Base-by-base conservation (phyloP, 1,140 invertebrate genomes). In the Pseudomyrmex cubaensis region DNA sequence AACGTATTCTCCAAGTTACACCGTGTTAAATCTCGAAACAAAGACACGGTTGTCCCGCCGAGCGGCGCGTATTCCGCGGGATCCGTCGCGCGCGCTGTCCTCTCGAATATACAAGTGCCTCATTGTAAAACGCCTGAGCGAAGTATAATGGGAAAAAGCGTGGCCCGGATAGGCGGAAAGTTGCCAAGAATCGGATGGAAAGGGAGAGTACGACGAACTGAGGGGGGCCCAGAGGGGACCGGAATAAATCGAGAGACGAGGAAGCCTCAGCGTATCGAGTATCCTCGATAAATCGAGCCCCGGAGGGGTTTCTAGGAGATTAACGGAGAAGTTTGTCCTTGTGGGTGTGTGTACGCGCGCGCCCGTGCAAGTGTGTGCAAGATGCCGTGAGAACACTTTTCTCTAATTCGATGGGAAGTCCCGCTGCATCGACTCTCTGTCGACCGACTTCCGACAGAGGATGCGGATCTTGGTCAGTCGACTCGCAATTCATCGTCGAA, bases 381-480 rank as follows among this genome's bases (percentile, higher is more conserved):
- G 85, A 77, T 72, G 67, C 84, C 85, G 67, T 82, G 85, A 89
- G 88, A 87, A 91, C 91, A 91, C 90, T 92, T 91, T 91, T 90
- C 91, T 90, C 90, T 91, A 91, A 91, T 92, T 91, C 90, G 89
- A 90, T 86, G 87, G 90, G 84, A 91, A 91, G 90, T 92, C 90
- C 84, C 85, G 72, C 83, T 72, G 84, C 74, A 70, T 85, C 85
- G 78, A 85, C 84, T 89, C 86, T 35, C 35, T 35, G 57, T 67
- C 72, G 73, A 35, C 82, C 84, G 87, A 88, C 74, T 90, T 85
- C 62, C 88, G 83, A 20, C 20, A 0, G 52, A 62, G 48, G 57
- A 73, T 20, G 62, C 80, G 76, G 85, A 85, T 89, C 85, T 91
- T 90, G 89, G 89, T 90, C 87, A 89, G 70, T 82, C 85, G 82